Evolutionary conservation across 2,797 vertebrate genomes (phyloP), one percentile per base, ranked within the genome.

Genomic region (Poecilia gillii): DNA sequence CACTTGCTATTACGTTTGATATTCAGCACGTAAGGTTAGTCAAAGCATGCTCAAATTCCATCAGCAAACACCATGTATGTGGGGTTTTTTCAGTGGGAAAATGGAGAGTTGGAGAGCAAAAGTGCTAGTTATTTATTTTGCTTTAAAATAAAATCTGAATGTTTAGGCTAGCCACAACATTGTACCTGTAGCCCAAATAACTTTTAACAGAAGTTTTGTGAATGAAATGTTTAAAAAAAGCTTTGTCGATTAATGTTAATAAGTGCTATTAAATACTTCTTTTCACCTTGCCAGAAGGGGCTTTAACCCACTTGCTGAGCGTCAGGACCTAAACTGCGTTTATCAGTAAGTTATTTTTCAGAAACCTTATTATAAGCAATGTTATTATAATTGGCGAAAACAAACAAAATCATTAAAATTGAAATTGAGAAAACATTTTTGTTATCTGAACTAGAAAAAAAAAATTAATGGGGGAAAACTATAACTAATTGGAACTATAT

Each of bases 1-100:
- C 85, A 76, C 39, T 73, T 83, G 78, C 75, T 78, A 78, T 89
- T 86, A 70, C 66, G 41, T 77, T 87, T 88, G 68, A 81, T 88
- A 81, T 89, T 86, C 75, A 72, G 53, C 46, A 71, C 23, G 39
- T 79, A 53, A 70, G 68, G 68, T 79, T 85, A 79, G 73, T 53
- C 47, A n/a, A 72, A 84, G 73, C 72, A 74, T 39, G 53, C 71
- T 36, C 8, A 45, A 73, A 76, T 62, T 16, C 8, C 47, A 36
- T 83, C 71, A 66, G 78, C 81, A 85, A 81, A 81, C 66, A 78
- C 28, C 1, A 0, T 81, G 78, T 64, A 74, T 73, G 43, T 4
- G 66, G 36, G 59, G 16, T 49, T 80, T 62, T 81, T 20, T 79
- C 75, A 77, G 81, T 14, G 0, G 8, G 4, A 39, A 39, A 66